phyloP scores from a whole-genome alignment of 2,888 invertebrate species.

The Suillia variegata region DNA sequence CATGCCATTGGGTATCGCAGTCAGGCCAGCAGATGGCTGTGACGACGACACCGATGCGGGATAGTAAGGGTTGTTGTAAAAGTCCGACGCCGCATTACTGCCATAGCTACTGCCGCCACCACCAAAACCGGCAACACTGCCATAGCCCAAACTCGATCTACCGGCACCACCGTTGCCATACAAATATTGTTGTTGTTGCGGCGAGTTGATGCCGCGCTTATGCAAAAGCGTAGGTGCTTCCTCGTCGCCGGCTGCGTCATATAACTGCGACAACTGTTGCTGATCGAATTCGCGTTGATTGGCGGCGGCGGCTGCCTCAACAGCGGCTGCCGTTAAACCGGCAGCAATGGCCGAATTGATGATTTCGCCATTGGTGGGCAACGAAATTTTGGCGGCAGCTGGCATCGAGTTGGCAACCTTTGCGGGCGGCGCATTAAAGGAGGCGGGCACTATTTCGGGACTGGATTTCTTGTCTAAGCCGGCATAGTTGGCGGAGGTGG shows the following conservation, averaged over 20 bases:
- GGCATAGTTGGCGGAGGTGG: constrained; percentile 19
- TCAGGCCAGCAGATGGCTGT: constrained; percentile 18
- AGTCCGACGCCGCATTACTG: constrained; percentile 21
- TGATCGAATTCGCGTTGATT: constrained; percentile 39
- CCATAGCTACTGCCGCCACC: constrained; percentile 16
- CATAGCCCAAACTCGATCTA: constrained; percentile 10
- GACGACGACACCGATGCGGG: constrained; percentile 14
- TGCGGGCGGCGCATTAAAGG: constrained; percentile 47
- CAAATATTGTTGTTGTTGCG: constrained; percentile 41
- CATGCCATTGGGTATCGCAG: constrained; percentile 47
- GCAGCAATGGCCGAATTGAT: constrained; percentile 39
- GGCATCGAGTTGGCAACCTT: constrained; percentile 8
- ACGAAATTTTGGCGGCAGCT: constrained; percentile 29
- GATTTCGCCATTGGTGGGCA: constrained; percentile 49
- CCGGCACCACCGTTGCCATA: constrained; percentile 21
- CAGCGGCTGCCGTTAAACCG: constrained; percentile 44
- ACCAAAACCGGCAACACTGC: no score
- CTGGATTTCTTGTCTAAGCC: constrained; percentile 52
- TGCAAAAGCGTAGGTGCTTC: constrained; percentile 47
- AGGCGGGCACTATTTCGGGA: constrained; percentile 53
- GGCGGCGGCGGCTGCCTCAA: constrained; percentile 48
- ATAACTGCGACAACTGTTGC: constrained; percentile 32
- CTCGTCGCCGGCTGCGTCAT: constrained; percentile 16
- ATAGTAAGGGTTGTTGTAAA: constrained; percentile 27
- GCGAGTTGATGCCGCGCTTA: constrained; percentile 56